Percentiles rank a stretch among this genome's conserved stretches.
These are phyloP conservation scores for Melanogrammus aeglefinus DNA, from an alignment of 2,797 vertebrate species.

Conservation along the genomic window DNA sequence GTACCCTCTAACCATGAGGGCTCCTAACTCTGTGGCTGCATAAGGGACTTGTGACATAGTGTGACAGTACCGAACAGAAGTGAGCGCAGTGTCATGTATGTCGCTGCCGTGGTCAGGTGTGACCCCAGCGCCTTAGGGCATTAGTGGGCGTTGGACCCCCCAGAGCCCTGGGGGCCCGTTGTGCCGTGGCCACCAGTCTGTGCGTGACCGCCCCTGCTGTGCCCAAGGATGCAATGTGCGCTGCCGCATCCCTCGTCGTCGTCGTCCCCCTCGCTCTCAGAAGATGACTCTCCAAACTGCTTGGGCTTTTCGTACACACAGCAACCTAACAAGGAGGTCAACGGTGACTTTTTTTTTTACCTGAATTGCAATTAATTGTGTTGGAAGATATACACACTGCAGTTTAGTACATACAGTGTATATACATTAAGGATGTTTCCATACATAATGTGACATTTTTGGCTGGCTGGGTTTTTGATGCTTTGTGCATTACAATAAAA, in stretches of 20 bases:
- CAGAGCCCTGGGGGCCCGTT: constrained; percentile 68
- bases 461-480: no score
- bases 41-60: constrained; percentile 37
- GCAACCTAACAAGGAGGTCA: constrained; percentile 74
- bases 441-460: neutral
- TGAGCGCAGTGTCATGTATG: constrained; percentile 49
- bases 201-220: constrained; percentile 73
- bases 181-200: constrained; percentile 57
- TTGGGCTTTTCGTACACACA: constrained; percentile 91
- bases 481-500: neutral
- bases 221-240: constrained; percentile 87
- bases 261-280: constrained; percentile 89
- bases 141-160: constrained; percentile 72
- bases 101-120: constrained; percentile 43
- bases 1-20: constrained; percentile 1
- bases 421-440: neutral
- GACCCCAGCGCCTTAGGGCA: constrained; percentile 18
- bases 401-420: neutral
- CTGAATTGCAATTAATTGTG: neutral
- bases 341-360: neutral
- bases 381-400: neutral
- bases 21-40: constrained; percentile 14
- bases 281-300: constrained; percentile 89
- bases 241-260: constrained; percentile 88
- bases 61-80: constrained; percentile 53